Evolutionary conservation across 2,888 invertebrate genomes (phyloP).

Genomic region (Papilio demoleus): DNA sequence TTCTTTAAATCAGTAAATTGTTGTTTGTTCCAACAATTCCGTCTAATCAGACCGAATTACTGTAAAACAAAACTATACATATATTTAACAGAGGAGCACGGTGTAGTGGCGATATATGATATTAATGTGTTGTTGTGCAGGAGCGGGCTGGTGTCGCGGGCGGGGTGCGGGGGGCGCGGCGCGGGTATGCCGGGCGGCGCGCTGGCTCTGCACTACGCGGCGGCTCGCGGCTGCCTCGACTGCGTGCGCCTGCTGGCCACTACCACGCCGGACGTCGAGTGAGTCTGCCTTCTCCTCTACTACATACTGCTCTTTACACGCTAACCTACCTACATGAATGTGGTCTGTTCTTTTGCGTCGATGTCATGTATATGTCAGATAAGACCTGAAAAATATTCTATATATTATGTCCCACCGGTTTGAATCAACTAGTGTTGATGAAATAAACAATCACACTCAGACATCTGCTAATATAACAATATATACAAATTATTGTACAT

Average conservation of each 20-base stretch:
- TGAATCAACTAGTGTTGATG: not conserved
- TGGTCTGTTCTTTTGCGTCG: too few species aligned
- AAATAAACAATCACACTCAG: not conserved
- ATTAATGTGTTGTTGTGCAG: conserved; percentile 78
- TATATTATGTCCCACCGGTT: too few species aligned
- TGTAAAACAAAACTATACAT: too few species aligned
- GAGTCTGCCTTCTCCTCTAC: conserved; percentile 50
- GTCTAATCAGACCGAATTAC: too few species aligned
- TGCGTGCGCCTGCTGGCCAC: conserved; percentile 92
- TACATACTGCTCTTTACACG: not conserved
- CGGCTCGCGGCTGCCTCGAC: conserved; percentile 93
- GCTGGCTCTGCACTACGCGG: conserved; percentile 92
- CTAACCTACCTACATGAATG: too few species aligned
- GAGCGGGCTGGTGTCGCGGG: conserved; percentile 76
- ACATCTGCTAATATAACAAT: not conserved
- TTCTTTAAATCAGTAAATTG: too few species aligned
- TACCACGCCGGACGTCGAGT: conserved; percentile 91
- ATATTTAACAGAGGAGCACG: too few species aligned
- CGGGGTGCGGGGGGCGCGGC: conserved; percentile 45
- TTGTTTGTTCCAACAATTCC: too few species aligned
- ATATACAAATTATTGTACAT: not conserved
- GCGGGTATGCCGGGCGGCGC: conserved; percentile 85
- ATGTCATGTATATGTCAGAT: too few species aligned
- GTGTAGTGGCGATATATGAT: too few species aligned
- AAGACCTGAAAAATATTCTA: too few species aligned